Base-by-base conservation (phyloP, 2,113 vertebrate genomes). In the Amazona guildingii region DNA sequence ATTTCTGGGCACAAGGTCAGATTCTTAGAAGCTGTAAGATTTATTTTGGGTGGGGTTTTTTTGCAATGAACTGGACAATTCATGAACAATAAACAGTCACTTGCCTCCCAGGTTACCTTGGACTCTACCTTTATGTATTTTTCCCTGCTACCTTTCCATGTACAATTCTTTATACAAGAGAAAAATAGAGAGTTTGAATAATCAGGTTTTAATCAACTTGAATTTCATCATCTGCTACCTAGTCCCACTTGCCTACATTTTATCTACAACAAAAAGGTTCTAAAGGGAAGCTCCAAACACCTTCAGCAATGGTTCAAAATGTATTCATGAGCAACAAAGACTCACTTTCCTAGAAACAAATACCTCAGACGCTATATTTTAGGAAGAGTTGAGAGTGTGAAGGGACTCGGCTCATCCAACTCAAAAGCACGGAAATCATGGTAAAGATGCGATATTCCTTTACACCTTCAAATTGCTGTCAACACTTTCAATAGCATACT, bases 381-480 rank as follows among this genome's bases (percentile, higher is more conserved):
- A 77, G 55, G 83, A 95, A 92, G 46, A 81, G 49, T 80, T 87
- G 63, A 43, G 76, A 77, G 51, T 46, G 72, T 48, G 72, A 93
- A 92, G 74, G 73, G 72, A 88, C 76, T 90, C 63, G 5, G 59
- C 81, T 93, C 49, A 92, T 91, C 81, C 62, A 89, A 83, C 59
- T 91, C 86, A 82, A 89, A 92, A 91, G 35, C 83, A 86, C 0
- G 76, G 88, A 89, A 92, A 87, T 70, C 52, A 79, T 59, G 66
- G 49, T 94, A 85, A 91, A 85, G 92, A 94, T 3, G 11, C 10
- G 35, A 66, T 84, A 84, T 67, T 96, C 74, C 77, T 96, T 96
- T 95, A 94, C 92, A 96, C 88, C 92, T 94, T 95, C 88, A 75
- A 74, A 92, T 83, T 7, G 13, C 96, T 96, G 92, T 92, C 95